Percentiles rank a stretch among this genome's conserved stretches.
These are phyloP conservation scores for Gymnothorax javanicus DNA, from an alignment of 2,797 vertebrate species.

Conservation along the genomic window DNA sequence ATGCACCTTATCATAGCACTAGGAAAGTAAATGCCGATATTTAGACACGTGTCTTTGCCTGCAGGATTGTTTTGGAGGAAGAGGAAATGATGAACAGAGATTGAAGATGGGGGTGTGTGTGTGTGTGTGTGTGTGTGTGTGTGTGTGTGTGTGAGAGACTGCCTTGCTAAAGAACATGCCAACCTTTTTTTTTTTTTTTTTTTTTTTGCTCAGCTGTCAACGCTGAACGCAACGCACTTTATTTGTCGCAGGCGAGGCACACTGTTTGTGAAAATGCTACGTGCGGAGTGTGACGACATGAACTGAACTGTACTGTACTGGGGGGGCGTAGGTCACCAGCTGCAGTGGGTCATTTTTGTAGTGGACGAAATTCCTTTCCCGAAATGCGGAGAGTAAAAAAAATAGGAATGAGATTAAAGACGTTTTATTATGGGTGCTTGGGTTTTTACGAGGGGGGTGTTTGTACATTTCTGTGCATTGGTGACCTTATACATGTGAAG, in stretches of 20 bases:
- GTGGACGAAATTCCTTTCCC: not conserved
- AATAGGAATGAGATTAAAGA: not conserved
- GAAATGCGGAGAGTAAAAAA: not conserved
- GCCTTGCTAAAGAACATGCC: not conserved
- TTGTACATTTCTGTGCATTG: constrained; percentile 25
- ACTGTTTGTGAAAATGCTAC: not conserved
- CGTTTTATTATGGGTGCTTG: not conserved
- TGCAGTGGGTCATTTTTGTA: not conserved
- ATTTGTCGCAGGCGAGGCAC: not conserved
- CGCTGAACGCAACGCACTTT: not conserved
- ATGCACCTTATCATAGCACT: not conserved
- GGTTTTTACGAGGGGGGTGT: not conserved
- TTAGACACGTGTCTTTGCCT: constrained; percentile 7
- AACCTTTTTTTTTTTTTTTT: not conserved
- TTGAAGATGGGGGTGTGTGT: not conserved
- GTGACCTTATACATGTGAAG: not conserved
- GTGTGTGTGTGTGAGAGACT: not conserved
- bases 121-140: not conserved
- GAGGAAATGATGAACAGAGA: not conserved
- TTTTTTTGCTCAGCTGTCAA: not conserved
- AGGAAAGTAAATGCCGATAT: not conserved
- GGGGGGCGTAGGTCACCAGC: not conserved
- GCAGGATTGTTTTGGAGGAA: constrained; percentile 14
- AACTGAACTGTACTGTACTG: not conserved
- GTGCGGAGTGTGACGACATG: not conserved